Conservation (phyloP, 2,888 invertebrate species). For the Oscheius sp. region DNA sequence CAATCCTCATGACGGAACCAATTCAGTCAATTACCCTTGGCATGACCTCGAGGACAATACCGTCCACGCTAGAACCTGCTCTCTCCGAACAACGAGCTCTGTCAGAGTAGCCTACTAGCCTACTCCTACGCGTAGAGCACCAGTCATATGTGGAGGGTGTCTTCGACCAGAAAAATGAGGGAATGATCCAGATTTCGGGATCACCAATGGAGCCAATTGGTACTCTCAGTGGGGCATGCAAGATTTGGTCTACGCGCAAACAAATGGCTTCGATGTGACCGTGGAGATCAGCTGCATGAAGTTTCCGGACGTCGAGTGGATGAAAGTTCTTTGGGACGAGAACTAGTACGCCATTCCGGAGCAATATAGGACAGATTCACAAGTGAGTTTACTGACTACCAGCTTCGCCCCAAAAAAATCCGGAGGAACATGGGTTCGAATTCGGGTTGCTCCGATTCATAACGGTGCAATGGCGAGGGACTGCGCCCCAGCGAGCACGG, state of each 20-base stretch:
- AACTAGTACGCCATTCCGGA: conserved; percentile 86
- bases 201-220: conserved; percentile 96
- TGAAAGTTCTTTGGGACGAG: conserved; percentile 87
- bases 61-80: conserved; percentile 40
- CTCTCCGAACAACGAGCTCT: conserved; percentile 66
- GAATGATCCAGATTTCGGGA: conserved; percentile 85
- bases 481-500: too few species aligned
- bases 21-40: conserved; percentile 93
- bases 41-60: conserved; percentile 82
- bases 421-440: too few species aligned
- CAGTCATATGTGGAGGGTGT: conserved; percentile 63
- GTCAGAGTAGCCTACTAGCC: conserved; percentile 69
- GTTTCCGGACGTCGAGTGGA: conserved; percentile 82
- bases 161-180: conserved; percentile 51
- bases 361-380: conserved; percentile 85
- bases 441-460: too few species aligned
- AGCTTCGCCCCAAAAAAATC: too few species aligned
- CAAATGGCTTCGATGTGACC: conserved; percentile 93
- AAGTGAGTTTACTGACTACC: conserved; percentile 41
- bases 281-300: conserved; percentile 93
- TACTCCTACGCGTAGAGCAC: conserved; percentile 68
- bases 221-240: conserved; percentile 89
- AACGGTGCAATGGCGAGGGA: too few species aligned
- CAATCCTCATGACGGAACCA: conserved; percentile 78
- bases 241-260: conserved; percentile 94